phyloP scores from a whole-genome alignment of 2,113 vertebrate species.

The Psammodynastes pulverulentus region DNA sequence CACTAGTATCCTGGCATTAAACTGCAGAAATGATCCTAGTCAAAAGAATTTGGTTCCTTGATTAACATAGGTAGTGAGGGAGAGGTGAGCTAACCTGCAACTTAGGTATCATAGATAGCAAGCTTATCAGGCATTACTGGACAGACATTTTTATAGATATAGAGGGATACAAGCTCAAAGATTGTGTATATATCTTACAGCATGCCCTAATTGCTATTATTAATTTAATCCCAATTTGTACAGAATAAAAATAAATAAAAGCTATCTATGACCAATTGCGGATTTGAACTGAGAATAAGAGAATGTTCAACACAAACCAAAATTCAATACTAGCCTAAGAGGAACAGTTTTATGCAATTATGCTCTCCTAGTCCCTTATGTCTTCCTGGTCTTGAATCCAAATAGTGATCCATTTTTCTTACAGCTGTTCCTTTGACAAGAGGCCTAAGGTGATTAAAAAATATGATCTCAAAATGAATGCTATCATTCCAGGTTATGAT shows the following conservation, averaged over 20 bases:
- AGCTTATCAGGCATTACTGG: background rate
- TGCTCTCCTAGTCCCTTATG: background rate
- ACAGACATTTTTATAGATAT: background rate
- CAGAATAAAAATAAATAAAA: background rate
- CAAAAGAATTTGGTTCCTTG: background rate
- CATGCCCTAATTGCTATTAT: background rate
- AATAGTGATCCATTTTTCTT: background rate
- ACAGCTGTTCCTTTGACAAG: background rate
- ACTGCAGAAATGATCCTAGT: background rate
- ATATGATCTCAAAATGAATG: background rate
- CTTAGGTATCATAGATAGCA: background rate
- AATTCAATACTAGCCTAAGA: background rate
- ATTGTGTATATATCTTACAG: background rate
- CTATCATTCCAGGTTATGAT: background rate
- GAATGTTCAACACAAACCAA: background rate
- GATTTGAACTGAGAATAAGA: background rate
- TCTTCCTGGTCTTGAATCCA: background rate
- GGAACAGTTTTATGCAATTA: background rate
- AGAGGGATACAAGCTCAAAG: background rate
- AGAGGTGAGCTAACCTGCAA: background rate
- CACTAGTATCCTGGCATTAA: background rate
- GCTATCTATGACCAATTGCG: background rate
- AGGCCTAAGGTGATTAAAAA: background rate
- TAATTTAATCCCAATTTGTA: background rate
- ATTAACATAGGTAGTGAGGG: background rate